phyloP scores from a whole-genome alignment of 1,140 invertebrate species.

The Anadara kagoshimensis region DNA sequence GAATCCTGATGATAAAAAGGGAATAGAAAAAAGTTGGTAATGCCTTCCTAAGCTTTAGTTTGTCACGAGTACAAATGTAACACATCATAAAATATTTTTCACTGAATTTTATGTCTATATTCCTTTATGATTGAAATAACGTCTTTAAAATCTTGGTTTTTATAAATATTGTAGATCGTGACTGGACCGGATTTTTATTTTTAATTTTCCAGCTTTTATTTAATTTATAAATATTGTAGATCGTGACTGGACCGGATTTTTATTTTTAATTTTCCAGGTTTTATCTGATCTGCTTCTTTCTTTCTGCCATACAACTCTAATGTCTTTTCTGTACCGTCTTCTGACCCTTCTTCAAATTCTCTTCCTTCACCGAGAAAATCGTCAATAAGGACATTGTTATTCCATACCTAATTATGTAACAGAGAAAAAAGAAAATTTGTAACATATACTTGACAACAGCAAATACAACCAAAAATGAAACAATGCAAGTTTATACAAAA shows the following conservation, averaged over 20 bases:
- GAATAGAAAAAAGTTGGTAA: too few relatives aligned
- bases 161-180: constrained; percentile 56
- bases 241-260: constrained; percentile 56
- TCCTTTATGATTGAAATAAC: too few relatives aligned
- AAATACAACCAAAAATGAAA: constrained; percentile 17
- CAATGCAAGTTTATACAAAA: too few relatives aligned
- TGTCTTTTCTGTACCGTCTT: constrained; percentile 48
- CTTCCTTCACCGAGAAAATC: constrained; percentile 72
- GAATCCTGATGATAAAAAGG: too few relatives aligned
- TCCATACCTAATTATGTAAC: constrained; percentile 70
- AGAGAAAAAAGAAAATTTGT: too few relatives aligned
- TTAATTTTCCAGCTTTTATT: constrained; percentile 54
- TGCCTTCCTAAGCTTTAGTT: too few relatives aligned
- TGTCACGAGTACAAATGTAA: too few relatives aligned
- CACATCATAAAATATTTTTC: too few relatives aligned
- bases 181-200: constrained; percentile 51
- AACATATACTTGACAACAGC: too few relatives aligned
- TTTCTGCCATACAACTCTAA: constrained; percentile 52
- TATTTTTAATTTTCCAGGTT: constrained; percentile 53
- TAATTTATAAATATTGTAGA: constrained; percentile 51
- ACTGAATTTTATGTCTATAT: too few relatives aligned
- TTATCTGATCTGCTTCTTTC: constrained; percentile 54
- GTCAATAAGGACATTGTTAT: constrained; percentile 73
- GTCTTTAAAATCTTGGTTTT: too few relatives aligned
- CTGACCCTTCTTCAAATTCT: constrained; percentile 56